Percentiles rank a stretch among this genome's conserved stretches.
These are phyloP conservation scores for Clarias batrachus DNA, from an alignment of 2,113 vertebrate species.

Conservation along the genomic window DNA sequence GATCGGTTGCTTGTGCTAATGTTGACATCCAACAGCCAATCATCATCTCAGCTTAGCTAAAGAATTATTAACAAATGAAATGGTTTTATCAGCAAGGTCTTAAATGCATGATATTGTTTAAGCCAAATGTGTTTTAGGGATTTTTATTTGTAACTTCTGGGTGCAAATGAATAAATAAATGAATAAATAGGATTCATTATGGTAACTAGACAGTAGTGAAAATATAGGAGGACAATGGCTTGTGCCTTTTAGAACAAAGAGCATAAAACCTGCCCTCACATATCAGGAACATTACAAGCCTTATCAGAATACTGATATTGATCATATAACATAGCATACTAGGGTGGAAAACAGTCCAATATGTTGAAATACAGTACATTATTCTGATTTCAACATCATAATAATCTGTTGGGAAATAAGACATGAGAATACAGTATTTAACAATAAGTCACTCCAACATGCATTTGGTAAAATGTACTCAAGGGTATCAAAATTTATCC, in stretches of 20 bases:
- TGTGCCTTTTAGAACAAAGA: background rate
- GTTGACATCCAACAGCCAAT: background rate
- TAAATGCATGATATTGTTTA: no score
- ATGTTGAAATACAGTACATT: background rate
- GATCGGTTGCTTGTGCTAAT: no score
- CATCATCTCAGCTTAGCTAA: background rate
- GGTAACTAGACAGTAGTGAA: background rate
- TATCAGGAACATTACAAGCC: background rate
- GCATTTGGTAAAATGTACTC: background rate
- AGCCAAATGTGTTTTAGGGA: background rate
- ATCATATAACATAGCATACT: background rate
- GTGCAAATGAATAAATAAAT: background rate
- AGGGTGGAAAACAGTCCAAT: background rate
- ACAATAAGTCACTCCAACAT: background rate
- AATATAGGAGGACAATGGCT: background rate
- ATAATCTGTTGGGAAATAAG: background rate
- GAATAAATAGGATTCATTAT: background rate
- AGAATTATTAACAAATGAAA: background rate
- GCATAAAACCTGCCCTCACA: background rate
- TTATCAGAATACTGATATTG: background rate
- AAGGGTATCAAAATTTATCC: background rate
- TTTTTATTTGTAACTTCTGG: background rate
- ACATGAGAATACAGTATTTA: background rate
- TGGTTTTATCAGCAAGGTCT: background rate
- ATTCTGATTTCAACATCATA: background rate